Evolutionary conservation across 2,113 vertebrate species (phyloP), one percentile per base, ranked within the genome.

Genomic region (Oriolus oriolus): DNA sequence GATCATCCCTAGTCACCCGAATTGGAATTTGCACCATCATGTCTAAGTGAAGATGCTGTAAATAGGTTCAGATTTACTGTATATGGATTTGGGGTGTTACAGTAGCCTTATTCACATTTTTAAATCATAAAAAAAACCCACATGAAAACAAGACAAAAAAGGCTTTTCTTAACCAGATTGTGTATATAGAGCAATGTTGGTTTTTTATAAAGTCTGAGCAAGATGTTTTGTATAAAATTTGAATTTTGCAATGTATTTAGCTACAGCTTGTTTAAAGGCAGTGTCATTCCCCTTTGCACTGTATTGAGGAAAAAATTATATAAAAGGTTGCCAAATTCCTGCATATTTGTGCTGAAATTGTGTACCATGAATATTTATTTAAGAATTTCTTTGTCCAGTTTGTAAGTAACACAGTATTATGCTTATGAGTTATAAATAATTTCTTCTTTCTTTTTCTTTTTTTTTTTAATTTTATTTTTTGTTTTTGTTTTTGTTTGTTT

Each of bases 171-270:
- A 99, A 99, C 98, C 98, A 99, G 98, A 98, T 98, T 98, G 98
- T 98, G 98, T 98, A 98, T 98, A 98, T 98, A 98, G 97, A 98
- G 98, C 98, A 98, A 98, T 98, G 98, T 97, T 98, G 98, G 96
- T 98, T 98, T 98, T 99, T 99, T 99, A 99, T 99, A 98, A 99
- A 99, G 98, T 99, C 99, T 97, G 98, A 99, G 98, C 99, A 98
- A 99, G 98, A 99, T 99, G 99, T 99, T 99, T 99, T 99, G 99
- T 99, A 99, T 99, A 99, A 99, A 99, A 99, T 99, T 98, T 99
- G 99, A 99, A 99, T 99, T 99, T 99, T 99, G 99, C 99, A 99
- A 99, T 99, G 99, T 99, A 99, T 99, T 99, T 99, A 99, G 99
- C 99, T 99, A 99, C 99, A 98, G 99, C 99, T 99, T 99, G 98